These are phyloP conservation scores for Balanococcus diminutus DNA, from an alignment of 2,888 invertebrate species.

Conservation along the genomic window DNA sequence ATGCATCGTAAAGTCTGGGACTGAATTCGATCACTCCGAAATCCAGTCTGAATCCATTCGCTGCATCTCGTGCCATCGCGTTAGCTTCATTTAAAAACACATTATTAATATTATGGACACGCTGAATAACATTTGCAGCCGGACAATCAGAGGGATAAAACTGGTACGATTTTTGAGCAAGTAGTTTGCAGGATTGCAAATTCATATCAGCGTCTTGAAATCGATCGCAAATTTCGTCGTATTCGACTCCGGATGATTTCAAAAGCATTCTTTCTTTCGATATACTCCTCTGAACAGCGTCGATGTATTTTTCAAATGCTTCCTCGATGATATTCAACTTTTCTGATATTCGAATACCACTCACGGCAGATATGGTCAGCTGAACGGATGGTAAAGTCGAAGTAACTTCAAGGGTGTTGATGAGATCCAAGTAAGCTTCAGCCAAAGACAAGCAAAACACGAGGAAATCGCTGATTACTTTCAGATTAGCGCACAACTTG, in stretches of 20 bases:
- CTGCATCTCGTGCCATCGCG: not conserved
- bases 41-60: not conserved
- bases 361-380: not conserved
- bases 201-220: not conserved
- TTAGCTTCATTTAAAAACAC: not conserved
- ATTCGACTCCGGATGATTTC: not conserved
- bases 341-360: not conserved
- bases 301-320: not conserved
- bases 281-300: not conserved
- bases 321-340: not conserved
- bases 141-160: not conserved
- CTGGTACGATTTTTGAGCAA: not conserved
- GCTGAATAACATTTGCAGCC: not conserved
- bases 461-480: not conserved
- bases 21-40: not conserved
- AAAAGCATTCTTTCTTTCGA: not conserved
- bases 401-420: not conserved
- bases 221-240: not conserved
- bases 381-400: not conserved
- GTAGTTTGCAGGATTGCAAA: not conserved
- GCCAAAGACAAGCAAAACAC: not conserved
- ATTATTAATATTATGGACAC: not conserved
- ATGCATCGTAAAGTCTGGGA: not conserved
- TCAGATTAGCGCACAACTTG: not conserved
- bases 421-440: not conserved